phyloP scores from a whole-genome alignment of 2,797 vertebrate genomes.

The Gobio occitaniae region DNA sequence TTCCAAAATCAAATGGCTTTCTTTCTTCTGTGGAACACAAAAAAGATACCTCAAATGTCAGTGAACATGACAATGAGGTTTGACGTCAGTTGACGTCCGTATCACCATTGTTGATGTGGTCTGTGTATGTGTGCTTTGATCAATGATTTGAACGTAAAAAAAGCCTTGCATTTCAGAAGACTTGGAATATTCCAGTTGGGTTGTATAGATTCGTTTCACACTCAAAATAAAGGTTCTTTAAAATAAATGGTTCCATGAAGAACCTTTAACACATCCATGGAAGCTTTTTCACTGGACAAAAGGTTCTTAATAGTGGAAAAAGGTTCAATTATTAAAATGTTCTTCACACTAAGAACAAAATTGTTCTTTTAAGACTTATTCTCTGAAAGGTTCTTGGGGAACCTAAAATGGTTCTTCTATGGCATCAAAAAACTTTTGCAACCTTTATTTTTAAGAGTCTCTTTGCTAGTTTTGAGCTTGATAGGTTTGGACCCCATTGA shows the following conservation, averaged over 20 bases:
- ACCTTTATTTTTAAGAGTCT: background rate
- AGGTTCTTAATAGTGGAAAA: background rate
- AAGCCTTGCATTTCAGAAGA: background rate
- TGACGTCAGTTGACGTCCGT: background rate
- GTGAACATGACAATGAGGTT: background rate
- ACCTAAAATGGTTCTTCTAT: background rate
- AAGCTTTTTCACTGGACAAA: background rate
- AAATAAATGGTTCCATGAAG: background rate
- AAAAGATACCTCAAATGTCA: background rate
- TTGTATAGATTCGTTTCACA: background rate
- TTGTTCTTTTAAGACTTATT: background rate
- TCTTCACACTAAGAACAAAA: background rate
- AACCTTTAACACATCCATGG: background rate
- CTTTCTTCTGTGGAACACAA: constrained; percentile 21
- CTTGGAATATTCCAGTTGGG: constrained; percentile 2
- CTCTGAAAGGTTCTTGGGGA: background rate
- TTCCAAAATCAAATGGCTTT: constrained; percentile 11
- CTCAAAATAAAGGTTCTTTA: background rate
- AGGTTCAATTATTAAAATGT: background rate
- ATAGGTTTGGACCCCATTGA: background rate
- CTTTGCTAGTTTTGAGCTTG: background rate
- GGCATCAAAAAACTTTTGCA: background rate
- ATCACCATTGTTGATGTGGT: background rate
- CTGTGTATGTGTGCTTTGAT: background rate
- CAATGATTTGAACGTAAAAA: background rate